A percentile compares a stretch with the other conserved stretches of the same genome.
Evolutionary conservation across 1,140 invertebrate genomes (phyloP).

Genomic region (Micrasema longulum): DNA sequence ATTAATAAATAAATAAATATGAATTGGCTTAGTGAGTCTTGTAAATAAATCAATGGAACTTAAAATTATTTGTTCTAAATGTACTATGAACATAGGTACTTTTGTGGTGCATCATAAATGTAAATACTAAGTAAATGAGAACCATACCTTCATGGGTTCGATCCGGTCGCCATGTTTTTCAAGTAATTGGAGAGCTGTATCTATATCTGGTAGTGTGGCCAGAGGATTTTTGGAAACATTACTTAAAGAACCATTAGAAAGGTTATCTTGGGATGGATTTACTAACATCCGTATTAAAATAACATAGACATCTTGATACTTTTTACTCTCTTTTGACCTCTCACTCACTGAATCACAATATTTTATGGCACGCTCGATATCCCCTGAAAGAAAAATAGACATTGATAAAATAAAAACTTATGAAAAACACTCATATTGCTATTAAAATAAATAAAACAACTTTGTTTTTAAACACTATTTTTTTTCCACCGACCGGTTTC

Average conservation of each 20-base stretch:
- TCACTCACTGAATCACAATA: slow-evolving; percentile 84
- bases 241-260: slow-evolving; percentile 60
- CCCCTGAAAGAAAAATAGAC: slow-evolving; percentile 64
- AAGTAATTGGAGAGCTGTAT: slow-evolving; percentile 82
- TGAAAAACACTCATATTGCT: too few relatives aligned
- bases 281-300: slow-evolving; percentile 75
- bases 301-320: slow-evolving; percentile 75
- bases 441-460: too few relatives aligned
- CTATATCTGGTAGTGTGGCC: slow-evolving; percentile 76
- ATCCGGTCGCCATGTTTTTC: slow-evolving; percentile 87
- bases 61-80: too few relatives aligned
- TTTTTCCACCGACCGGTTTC: too few relatives aligned
- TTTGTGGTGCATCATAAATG: too few relatives aligned
- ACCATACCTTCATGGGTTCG: slow-evolving; percentile 76
- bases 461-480: too few relatives aligned
- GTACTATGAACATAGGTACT: too few relatives aligned
- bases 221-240: slow-evolving; percentile 62
- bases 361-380: slow-evolving; percentile 82
- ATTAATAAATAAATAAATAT: too few relatives aligned
- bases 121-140: too few relatives aligned
- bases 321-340: slow-evolving; percentile 57
- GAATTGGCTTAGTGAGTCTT: too few relatives aligned
- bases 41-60: too few relatives aligned
- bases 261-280: slow-evolving; percentile 69
- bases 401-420: too few relatives aligned